Percentiles rank a stretch among this genome's conserved stretches.
Evolutionary conservation across 1,140 invertebrate genomes (phyloP).

Genomic region (Cherax quadricarinatus): DNA sequence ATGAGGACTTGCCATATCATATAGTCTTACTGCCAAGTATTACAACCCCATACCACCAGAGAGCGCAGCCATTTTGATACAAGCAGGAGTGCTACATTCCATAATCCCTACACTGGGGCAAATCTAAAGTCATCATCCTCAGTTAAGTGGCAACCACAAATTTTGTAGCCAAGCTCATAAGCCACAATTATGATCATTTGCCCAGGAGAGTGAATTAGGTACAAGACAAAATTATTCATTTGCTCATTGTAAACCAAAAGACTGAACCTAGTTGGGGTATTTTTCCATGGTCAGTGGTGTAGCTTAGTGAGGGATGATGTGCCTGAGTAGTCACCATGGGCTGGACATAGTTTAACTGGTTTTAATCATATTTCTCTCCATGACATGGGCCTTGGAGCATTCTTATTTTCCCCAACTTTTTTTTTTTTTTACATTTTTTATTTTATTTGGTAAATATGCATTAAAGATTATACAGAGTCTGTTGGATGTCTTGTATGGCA

Average conservation of each 20-base stretch:
- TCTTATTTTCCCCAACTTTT: neutral
- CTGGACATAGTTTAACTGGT: constrained; percentile 40
- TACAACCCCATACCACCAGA: constrained; percentile 44
- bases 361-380: constrained; percentile 57
- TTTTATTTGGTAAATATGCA: constrained; percentile 31
- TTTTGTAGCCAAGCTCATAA: constrained; percentile 25
- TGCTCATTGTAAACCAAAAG: constrained; percentile 4
- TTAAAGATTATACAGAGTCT: neutral
- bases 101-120: constrained; percentile 48
- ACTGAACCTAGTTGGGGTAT: neutral
- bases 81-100: constrained; percentile 55
- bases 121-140: constrained; percentile 51
- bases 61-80: constrained; percentile 35
- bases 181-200: neutral
- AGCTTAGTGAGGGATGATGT: constrained; percentile 37
- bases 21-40: constrained; percentile 70
- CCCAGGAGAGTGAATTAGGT: neutral
- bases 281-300: constrained; percentile 16
- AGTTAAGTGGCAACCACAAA: constrained; percentile 39
- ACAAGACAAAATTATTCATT: neutral
- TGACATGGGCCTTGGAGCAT: constrained; percentile 67
- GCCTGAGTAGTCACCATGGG: constrained; percentile 34
- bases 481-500: neutral
- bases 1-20: constrained; percentile 71
- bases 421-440: neutral